These are phyloP conservation scores for Caenorhabditis wallacei DNA, from an alignment of 2,888 invertebrate genomes.

Conservation along the genomic window DNA sequence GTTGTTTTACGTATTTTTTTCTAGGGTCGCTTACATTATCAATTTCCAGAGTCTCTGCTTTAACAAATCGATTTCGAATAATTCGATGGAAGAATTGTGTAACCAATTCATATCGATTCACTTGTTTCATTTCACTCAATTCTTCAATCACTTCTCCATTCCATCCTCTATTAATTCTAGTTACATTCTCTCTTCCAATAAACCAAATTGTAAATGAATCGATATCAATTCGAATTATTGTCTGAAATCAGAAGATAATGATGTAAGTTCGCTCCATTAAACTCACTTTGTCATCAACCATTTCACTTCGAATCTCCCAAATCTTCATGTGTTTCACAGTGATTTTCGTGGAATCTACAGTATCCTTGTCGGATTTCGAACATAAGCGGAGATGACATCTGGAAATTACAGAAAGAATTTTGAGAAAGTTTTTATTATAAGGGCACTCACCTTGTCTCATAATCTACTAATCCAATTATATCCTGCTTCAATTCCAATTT, in stretches of 20 bases:
- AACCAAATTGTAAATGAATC: slow-evolving; percentile 49
- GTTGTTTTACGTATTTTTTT: too few species aligned
- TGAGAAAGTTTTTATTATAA: too few species aligned
- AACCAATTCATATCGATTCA: slow-evolving; percentile 24
- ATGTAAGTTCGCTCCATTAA: not conserved
- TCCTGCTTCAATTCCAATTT: not conserved
- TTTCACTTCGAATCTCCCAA: not conserved
- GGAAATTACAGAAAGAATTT: too few species aligned
- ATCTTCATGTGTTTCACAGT: not conserved
- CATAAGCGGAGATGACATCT: slow-evolving; percentile 14
- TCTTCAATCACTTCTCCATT: slow-evolving; percentile 28
- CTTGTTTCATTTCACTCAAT: slow-evolving; percentile 12
- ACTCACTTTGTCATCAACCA: slow-evolving; percentile 4
- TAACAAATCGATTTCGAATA: not conserved
- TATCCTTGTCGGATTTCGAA: slow-evolving; percentile 4
- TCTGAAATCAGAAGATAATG: slow-evolving; percentile 11
- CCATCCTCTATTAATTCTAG: slow-evolving; percentile 37
- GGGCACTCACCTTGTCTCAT: slow-evolving; percentile 3
- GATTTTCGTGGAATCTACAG: slow-evolving; percentile 6
- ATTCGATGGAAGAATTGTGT: not conserved
- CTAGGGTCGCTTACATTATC: not conserved
- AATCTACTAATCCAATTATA: not conserved
- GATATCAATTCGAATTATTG: slow-evolving; percentile 25
- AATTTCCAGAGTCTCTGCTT: not conserved
- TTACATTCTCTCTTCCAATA: slow-evolving; percentile 33